A percentile compares a stretch with the other conserved stretches of the same genome.
These are phyloP conservation scores for Callosobruchus maculatus DNA, from an alignment of 2,888 invertebrate species.

Conservation along the genomic window DNA sequence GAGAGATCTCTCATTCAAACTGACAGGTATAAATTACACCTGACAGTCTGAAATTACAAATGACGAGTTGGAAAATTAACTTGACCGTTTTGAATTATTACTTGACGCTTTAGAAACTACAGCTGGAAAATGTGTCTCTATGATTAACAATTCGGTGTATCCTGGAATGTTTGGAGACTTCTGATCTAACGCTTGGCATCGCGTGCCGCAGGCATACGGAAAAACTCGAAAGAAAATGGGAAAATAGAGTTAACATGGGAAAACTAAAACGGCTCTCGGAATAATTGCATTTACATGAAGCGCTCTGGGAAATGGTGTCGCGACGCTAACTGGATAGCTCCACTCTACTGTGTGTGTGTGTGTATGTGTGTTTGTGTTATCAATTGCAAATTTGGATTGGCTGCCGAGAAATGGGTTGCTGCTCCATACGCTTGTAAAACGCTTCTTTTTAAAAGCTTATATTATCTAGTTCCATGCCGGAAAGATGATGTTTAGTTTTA, in stretches of 20 bases:
- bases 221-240: conserved; percentile 2
- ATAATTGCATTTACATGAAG: conserved; percentile 17
- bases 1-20: too few species aligned
- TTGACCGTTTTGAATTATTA: too few species aligned
- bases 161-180: not conserved
- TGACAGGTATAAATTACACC: too few species aligned
- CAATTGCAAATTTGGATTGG: not conserved
- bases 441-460: too few species aligned
- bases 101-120: too few species aligned
- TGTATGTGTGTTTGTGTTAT: not conserved
- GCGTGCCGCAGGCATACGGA: not conserved
- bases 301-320: conserved; percentile 4
- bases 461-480: too few species aligned
- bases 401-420: not conserved
- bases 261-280: conserved; percentile 9
- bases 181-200: not conserved
- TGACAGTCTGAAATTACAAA: too few species aligned
- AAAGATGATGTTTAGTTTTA: too few species aligned
- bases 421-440: too few species aligned
- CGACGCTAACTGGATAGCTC: not conserved
- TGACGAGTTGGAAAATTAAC: too few species aligned
- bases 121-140: too few species aligned
- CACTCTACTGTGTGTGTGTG: not conserved
- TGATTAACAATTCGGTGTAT: not conserved
- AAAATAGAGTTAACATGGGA: conserved; percentile 8